These are phyloP conservation scores for Poecilus cupreus DNA, from an alignment of 2,888 invertebrate species.

Conservation along the genomic window DNA sequence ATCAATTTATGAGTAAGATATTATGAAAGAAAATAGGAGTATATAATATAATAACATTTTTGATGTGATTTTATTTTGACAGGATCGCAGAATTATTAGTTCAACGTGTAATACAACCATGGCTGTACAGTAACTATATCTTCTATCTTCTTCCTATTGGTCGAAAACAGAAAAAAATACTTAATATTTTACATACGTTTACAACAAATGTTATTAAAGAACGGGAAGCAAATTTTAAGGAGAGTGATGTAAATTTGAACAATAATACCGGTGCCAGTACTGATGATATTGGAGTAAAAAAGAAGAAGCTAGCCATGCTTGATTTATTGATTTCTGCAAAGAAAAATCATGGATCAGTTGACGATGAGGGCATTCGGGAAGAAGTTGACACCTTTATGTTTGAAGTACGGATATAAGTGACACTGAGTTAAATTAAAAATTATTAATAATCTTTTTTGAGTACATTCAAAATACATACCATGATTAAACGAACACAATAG, in stretches of 20 bases:
- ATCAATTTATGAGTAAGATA: conserved; percentile 70
- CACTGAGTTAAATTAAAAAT: no score
- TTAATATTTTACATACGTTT: conserved; percentile 67
- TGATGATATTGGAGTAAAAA: conserved; percentile 59
- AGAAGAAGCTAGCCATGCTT: conserved; percentile 76
- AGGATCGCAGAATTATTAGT: background rate
- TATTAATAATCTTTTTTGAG: no score
- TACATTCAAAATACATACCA: no score
- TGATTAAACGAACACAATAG: no score
- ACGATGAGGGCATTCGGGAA: conserved; percentile 76
- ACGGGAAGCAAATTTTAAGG: conserved; percentile 49
- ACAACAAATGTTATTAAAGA: conserved; percentile 57
- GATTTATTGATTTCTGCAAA: conserved; percentile 76
- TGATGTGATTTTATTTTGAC: no score
- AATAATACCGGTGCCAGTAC: no score
- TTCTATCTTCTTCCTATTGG: conserved; percentile 75
- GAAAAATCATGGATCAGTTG: conserved; percentile 72
- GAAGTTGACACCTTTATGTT: conserved; percentile 81
- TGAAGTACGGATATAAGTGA: no score
- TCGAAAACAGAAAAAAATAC: conserved; percentile 71
- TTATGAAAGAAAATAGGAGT: background rate
- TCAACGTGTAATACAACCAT: background rate
- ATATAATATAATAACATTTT: no score
- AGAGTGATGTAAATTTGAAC: conserved; percentile 13
- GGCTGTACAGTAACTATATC: conserved; percentile 72